Evolutionary conservation across 2,797 vertebrate species (phyloP).

Genomic region (Sparidentex hasta): DNA sequence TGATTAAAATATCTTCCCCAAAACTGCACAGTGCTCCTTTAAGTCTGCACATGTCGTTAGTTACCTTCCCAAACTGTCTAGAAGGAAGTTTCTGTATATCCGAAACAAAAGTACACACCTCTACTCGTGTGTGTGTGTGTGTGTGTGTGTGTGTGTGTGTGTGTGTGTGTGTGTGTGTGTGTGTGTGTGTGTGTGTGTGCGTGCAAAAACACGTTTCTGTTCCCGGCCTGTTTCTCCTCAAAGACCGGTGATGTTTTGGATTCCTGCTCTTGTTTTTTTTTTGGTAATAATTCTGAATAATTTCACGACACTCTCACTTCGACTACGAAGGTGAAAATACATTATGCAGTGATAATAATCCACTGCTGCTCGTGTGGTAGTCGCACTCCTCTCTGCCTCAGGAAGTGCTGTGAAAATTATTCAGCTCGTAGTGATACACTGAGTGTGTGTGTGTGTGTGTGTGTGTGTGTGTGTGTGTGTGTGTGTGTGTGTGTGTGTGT

Average conservation of each 20-base stretch:
- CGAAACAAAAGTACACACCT: too few species aligned
- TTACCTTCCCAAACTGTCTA: too few species aligned
- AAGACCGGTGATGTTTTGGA: slow-evolving; percentile 5
- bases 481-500: slow-evolving; percentile 5
- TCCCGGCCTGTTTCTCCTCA: background rate
- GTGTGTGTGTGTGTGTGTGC: too few species aligned
- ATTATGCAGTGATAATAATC: slow-evolving; percentile 77
- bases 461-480: slow-evolving; percentile 20
- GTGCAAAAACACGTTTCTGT: too few species aligned
- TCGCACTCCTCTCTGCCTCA: slow-evolving; percentile 39
- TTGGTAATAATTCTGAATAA: slow-evolving; percentile 36
- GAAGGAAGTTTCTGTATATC: too few species aligned
- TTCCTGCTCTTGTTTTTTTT: slow-evolving; percentile 27
- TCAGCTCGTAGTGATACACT: slow-evolving; percentile 19
- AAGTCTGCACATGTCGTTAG: too few species aligned
- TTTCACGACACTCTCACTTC: slow-evolving; percentile 37
- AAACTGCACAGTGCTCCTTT: too few species aligned
- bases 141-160: too few species aligned
- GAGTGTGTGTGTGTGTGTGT: slow-evolving; percentile 4
- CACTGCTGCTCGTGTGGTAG: slow-evolving; percentile 35
- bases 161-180: too few species aligned
- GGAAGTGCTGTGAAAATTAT: slow-evolving; percentile 37
- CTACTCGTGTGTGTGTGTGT: too few species aligned
- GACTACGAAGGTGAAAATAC: slow-evolving; percentile 57
- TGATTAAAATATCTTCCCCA: too few species aligned